These are phyloP conservation scores for Thymelicus acteon DNA, from an alignment of 2,888 invertebrate species.

Conservation along the genomic window DNA sequence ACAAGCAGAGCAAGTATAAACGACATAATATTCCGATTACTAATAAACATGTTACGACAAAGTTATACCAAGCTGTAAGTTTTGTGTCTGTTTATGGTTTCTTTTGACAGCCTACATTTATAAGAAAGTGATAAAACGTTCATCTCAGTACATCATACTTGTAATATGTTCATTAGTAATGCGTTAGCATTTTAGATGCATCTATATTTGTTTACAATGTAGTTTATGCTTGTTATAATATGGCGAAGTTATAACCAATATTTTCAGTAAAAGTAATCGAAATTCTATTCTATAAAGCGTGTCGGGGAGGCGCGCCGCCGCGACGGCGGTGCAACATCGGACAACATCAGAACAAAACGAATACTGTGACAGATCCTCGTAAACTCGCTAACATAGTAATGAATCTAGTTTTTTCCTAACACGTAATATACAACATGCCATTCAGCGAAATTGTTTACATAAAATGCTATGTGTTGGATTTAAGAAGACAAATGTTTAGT, in stretches of 20 bases:
- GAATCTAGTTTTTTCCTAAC: slow-evolving; percentile 41
- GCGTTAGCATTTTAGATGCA: neutral
- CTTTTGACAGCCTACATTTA: too few relatives aligned
- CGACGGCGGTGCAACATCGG: slow-evolving; percentile 47
- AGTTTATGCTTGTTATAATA: slow-evolving; percentile 25
- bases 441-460: slow-evolving; percentile 49
- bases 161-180: neutral
- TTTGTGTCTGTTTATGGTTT: too few relatives aligned
- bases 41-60: too few relatives aligned
- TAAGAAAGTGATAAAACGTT: neutral
- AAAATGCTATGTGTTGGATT: slow-evolving; percentile 36
- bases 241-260: slow-evolving; percentile 19
- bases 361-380: slow-evolving; percentile 33
- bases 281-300: slow-evolving; percentile 47
- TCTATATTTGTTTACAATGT: neutral
- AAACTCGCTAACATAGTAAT: slow-evolving; percentile 41
- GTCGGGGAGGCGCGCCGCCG: slow-evolving; percentile 48
- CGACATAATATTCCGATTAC: neutral
- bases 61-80: too few relatives aligned
- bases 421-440: slow-evolving; percentile 79
- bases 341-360: slow-evolving; percentile 41
- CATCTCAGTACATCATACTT: neutral
- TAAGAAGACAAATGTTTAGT: neutral
- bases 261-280: slow-evolving; percentile 11
- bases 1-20: slow-evolving; percentile 33